A percentile compares a stretch with the other conserved stretches of the same genome.
Evolutionary conservation across 2,113 vertebrate genomes (phyloP).

Genomic region (Synodontis membranacea): DNA sequence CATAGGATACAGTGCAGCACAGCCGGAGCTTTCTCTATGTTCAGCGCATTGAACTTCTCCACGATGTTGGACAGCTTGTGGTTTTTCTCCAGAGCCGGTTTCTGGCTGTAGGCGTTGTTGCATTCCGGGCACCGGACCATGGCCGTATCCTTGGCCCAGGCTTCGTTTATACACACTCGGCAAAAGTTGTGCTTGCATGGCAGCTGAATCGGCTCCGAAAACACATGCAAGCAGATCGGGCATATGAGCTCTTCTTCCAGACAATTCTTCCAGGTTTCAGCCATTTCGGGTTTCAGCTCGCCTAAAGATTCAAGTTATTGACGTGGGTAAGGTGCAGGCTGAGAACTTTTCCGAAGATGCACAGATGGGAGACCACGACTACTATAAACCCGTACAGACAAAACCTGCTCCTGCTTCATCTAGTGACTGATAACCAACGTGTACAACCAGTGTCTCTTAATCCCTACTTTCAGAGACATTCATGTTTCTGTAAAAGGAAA

Average conservation of each 20-base stretch:
- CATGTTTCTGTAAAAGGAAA: conserved; percentile 7
- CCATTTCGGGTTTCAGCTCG: conserved; percentile 71
- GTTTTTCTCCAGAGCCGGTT: conserved; percentile 94
- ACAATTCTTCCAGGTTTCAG: conserved; percentile 97
- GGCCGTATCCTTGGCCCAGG: conserved; percentile 90
- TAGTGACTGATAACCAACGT: neutral
- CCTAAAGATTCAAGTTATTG: neutral
- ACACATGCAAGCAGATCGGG: conserved; percentile 96
- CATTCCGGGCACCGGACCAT: conserved; percentile 94
- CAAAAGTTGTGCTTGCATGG: conserved; percentile 99
- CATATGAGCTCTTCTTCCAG: conserved; percentile 98
- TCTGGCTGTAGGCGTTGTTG: conserved; percentile 95
- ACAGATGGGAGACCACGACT: conserved; percentile 6
- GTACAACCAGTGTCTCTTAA: conserved; percentile 7
- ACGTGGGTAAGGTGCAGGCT: neutral
- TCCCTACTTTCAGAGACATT: conserved; percentile 20
- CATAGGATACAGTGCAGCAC: conserved; percentile 92
- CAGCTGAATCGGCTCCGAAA: conserved; percentile 93
- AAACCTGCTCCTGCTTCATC: conserved; percentile 22
- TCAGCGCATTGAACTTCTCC: conserved; percentile 93
- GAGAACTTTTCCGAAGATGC: neutral
- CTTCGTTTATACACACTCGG: conserved; percentile 93
- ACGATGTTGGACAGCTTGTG: conserved; percentile 97
- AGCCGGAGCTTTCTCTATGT: conserved; percentile 84
- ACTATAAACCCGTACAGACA: conserved; percentile 10